Evolutionary conservation across 53 echinoderm and acorn worm genomes (phyloP), one percentile per base, ranked within the genome.

Genomic region (Holothuria scabra): DNA sequence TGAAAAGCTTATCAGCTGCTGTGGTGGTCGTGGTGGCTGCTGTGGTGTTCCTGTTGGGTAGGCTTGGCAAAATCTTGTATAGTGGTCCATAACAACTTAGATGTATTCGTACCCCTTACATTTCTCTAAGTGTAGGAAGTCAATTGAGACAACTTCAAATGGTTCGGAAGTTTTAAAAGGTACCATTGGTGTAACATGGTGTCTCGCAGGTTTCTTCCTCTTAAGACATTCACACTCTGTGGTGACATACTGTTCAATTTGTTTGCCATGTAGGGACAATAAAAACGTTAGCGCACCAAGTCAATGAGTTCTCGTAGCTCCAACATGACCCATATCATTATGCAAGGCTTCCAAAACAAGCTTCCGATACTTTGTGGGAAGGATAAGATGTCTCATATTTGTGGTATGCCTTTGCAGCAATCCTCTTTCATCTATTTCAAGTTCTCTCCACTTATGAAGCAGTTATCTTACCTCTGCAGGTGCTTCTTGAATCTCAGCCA

Each of bases 101-200:
- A 88, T 91, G 80, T 91, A 91, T 81, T 91, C 91, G n/a, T 88
- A 85, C 6, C 91, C 91, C 56, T 78, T 86, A 59, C 86, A 66
- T 35, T 61, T 82, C 76, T 92, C 89, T 18, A 92, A 66, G 33
- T 92, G 92, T 21, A 89, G 78, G 56, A 86, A 92, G 67, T 92
- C 86, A 9, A 89, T 82, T 41, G 83, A 86, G 9, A 92, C 68
- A 44, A 89, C 31, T 63, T 92, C 86, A 52, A 92, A 89, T 28
- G 92, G 89, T 56, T 89, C 83, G 8, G 92, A 78, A 2, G 92
- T 92, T 7, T n/a, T 30, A 16, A 92, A 86, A 22, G 56, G 66
- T 56, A 65, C 65, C 76, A 92, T 58, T 12, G 86, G 89, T 8
- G 86, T 79, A 38, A 75, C 48, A 20, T 76, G 67, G 6, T 49